Percentiles rank a stretch among this genome's conserved stretches.
Evolutionary conservation across 2,888 invertebrate genomes (phyloP).

Genomic region (Amphipoea oculea): DNA sequence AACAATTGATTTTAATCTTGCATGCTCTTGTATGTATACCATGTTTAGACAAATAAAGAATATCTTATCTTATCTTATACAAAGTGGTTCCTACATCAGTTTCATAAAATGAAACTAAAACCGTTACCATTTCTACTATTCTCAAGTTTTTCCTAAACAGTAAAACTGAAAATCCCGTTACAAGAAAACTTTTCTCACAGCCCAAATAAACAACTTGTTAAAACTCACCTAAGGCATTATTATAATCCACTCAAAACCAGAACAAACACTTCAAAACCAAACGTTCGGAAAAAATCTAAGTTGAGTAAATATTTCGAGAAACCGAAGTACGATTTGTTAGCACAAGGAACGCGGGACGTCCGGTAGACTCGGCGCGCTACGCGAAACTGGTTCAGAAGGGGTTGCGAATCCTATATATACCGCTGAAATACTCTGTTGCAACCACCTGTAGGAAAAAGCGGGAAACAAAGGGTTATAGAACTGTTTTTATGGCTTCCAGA

Average conservation of each 20-base stretch:
- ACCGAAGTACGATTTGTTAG: slow-evolving; percentile 42
- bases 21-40: too few relatives aligned
- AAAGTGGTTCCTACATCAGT: neutral
- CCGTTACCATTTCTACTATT: too few relatives aligned
- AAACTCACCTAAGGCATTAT: slow-evolving; percentile 49
- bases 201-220: neutral
- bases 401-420: slow-evolving; percentile 69
- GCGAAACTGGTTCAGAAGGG: slow-evolving; percentile 66
- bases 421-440: slow-evolving; percentile 54
- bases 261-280: slow-evolving; percentile 58
- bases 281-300: slow-evolving; percentile 30
- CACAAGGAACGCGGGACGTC: slow-evolving; percentile 58
- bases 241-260: slow-evolving; percentile 48
- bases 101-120: neutral
- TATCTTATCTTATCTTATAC: too few relatives aligned
- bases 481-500: slow-evolving; percentile 31
- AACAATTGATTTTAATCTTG: too few relatives aligned
- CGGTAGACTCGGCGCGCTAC: slow-evolving; percentile 54
- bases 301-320: slow-evolving; percentile 45
- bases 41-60: too few relatives aligned
- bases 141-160: neutral
- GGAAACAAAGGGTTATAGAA: slow-evolving; percentile 15
- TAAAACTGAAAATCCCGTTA: neutral
- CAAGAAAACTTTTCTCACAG: neutral
- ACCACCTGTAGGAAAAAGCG: slow-evolving; percentile 67